Conservation (phyloP, 2,113 vertebrate species). For the Piaya cayana region DNA sequence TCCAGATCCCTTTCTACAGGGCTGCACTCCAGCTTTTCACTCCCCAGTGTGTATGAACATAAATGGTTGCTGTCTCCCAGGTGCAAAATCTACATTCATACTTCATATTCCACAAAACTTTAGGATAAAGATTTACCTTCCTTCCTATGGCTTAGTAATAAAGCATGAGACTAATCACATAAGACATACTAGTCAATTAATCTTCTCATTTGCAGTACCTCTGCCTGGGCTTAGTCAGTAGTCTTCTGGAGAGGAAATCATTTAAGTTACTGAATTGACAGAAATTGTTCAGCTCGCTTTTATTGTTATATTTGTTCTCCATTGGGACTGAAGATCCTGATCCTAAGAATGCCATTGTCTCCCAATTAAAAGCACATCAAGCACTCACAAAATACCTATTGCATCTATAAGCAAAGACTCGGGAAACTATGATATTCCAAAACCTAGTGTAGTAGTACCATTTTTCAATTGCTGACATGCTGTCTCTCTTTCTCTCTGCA, state of each 20-base stretch:
- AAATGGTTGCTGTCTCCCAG: too few relatives aligned
- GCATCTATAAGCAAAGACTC: background rate
- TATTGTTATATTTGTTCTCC: background rate
- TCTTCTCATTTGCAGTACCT: background rate
- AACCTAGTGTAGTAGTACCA: constrained; percentile 80
- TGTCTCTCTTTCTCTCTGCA: constrained; percentile 81
- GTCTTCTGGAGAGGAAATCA: background rate
- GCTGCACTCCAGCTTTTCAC: too few relatives aligned
- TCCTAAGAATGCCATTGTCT: background rate
- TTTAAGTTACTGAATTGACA: background rate
- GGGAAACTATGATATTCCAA: background rate
- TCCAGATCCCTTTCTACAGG: too few relatives aligned
- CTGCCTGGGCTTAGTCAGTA: background rate
- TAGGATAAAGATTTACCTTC: background rate
- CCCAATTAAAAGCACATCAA: background rate
- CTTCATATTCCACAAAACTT: background rate
- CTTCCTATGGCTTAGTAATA: background rate
- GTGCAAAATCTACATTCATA: background rate
- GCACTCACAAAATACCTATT: background rate
- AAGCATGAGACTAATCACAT: background rate
- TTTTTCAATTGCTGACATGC: constrained; percentile 79
- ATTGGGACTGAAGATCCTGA: background rate
- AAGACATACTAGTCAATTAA: background rate
- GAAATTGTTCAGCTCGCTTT: background rate
- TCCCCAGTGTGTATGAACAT: too few relatives aligned